Conservation (phyloP, 2,888 invertebrate genomes). For the Protodeltote pygarga region DNA sequence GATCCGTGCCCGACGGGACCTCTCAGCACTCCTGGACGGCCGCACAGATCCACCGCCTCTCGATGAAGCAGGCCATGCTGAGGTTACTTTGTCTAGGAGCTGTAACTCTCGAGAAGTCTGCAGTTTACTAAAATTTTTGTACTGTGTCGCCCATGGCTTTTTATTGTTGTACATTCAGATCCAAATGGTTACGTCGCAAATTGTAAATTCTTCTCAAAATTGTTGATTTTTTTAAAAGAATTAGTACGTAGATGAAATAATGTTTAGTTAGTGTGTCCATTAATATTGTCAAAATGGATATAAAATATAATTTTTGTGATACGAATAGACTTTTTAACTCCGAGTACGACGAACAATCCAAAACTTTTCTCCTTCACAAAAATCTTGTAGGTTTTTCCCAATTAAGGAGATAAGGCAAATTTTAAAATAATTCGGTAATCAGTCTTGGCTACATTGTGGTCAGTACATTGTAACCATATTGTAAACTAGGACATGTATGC, state of each 20-base stretch:
- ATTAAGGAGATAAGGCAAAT: no score
- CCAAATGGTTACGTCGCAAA: neutral
- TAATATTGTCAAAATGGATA: neutral
- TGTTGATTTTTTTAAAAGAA: neutral
- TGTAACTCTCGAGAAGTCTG: neutral
- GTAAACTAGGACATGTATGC: neutral
- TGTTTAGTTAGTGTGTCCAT: neutral
- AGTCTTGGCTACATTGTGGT: no score
- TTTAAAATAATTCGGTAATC: no score
- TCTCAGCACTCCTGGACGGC: slow-evolving; percentile 64
- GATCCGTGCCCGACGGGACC: slow-evolving; percentile 68
- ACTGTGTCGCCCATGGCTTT: neutral
- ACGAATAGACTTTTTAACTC: neutral
- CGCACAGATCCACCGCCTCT: slow-evolving; percentile 53
- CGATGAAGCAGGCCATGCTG: slow-evolving; percentile 53
- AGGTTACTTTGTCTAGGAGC: slow-evolving; percentile 48
- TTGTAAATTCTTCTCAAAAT: neutral
- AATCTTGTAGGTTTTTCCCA: no score
- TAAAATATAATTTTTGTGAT: slow-evolving; percentile 1
- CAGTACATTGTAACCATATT: neutral
- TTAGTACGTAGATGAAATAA: neutral
- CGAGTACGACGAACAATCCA: neutral
- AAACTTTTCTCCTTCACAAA: no score
- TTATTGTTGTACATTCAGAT: neutral
- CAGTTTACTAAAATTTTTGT: neutral